Base-by-base conservation (phyloP, 2,113 vertebrate species). In the Sorex araneus region DNA sequence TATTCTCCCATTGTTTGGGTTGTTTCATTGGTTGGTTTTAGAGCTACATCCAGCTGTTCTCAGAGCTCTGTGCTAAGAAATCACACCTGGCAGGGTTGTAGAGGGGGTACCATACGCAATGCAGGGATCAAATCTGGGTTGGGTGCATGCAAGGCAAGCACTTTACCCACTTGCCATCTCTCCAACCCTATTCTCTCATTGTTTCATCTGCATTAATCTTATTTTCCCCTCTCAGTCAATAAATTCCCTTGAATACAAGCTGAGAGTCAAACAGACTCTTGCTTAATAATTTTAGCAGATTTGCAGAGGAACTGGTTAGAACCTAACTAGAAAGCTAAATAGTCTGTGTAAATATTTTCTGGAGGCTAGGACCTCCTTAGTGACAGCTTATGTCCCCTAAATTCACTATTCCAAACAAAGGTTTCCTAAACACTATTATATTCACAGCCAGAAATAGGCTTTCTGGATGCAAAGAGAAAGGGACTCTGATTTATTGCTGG, bases 201-300 rank as follows among this genome's bases (percentile, higher is more conserved):
- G 47, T 80, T 79, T 84, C 76, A 64, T 87, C 40, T 87, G 66
- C 70, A 85, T 85, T 67, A 57, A 79, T 87, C 43, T 93, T 50
- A 84, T 79, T 92, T 94, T 7, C 81, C 32, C 84, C 73, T 93
- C 57, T 45, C 66, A 83, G 45, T 90, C 0, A 64, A 11, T 64
- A 84, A 70, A 10, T 73, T 93, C 54, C 80, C 91, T 28, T 54
- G 23, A 83, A 54, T 50, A 69, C 30, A 81, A 89, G 23, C 69
- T 57, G 32, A 94, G 45, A 32, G 82, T 70, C 54, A 89, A 88
- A 83, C 30, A 89, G 90, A 83, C 30, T 92, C 70, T 94, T 34
- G 32, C 70, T 90, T 66, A 73, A 63, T 74, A 73, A 43, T 71
- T 88, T 77, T 50, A 81, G 67, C 70, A 79, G 45, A 88, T 50